These are phyloP conservation scores for Prionailurus viverrinus DNA, from an alignment of 2,113 vertebrate genomes.

Conservation along the genomic window DNA sequence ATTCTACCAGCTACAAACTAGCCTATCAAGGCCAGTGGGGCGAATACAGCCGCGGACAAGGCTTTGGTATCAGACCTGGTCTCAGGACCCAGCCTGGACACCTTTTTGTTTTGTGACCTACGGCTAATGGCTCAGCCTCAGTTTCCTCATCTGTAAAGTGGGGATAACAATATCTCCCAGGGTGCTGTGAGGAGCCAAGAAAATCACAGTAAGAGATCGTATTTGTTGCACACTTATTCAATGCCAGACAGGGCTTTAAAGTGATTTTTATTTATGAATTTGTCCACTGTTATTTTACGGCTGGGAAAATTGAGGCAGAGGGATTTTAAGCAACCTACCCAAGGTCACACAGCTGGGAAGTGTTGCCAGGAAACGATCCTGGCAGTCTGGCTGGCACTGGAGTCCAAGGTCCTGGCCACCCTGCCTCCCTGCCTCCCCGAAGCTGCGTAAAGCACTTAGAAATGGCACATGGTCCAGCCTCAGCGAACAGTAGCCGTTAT, in stretches of 20 bases:
- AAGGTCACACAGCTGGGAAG: neutral
- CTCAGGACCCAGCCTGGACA: neutral
- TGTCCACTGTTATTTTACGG: neutral
- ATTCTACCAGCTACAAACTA: neutral
- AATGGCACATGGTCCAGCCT: conserved; percentile 13
- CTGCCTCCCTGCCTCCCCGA: neutral
- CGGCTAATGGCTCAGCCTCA: neutral
- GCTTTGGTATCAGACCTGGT: neutral
- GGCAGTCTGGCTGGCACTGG: neutral
- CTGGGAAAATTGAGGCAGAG: conserved; percentile 36
- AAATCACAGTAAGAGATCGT: neutral
- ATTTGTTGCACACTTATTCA: neutral
- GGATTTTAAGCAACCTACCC: neutral
- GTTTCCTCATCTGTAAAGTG: neutral
- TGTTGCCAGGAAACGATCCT: neutral
- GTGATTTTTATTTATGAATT: neutral
- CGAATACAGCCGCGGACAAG: neutral
- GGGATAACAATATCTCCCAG: neutral
- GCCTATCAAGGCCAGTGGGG: neutral
- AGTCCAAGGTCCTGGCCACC: neutral
- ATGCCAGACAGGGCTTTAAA: neutral
- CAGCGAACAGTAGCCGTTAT: conserved; percentile 67
- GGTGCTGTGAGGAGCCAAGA: neutral
- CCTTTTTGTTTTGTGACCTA: neutral
- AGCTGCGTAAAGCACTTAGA: neutral